Conservation (phyloP, 2,113 vertebrate genomes). For the Rhineura floridana region DNA sequence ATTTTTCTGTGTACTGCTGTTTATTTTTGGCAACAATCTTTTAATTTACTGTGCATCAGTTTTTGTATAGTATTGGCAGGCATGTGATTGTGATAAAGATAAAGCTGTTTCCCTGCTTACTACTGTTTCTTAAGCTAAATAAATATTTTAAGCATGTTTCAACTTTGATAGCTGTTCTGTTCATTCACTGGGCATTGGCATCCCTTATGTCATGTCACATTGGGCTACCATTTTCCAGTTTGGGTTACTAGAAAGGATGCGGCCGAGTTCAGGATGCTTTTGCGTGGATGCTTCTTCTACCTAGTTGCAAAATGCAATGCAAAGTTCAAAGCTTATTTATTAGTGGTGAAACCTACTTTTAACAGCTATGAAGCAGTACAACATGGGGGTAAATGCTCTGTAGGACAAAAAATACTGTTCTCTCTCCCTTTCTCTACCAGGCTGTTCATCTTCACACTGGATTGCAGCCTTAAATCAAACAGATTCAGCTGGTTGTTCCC, state of each 20-base stretch:
- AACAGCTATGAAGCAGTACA: neutral
- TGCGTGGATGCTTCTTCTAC: neutral
- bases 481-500: no score
- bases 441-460: no score
- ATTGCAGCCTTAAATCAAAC: no score
- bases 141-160: constrained; percentile 29
- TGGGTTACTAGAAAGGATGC: neutral
- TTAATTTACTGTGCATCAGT: neutral
- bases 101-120: neutral
- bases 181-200: neutral
- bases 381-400: no score
- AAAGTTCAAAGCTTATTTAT: neutral
- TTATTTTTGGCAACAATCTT: constrained; percentile 4
- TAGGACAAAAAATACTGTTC: neutral
- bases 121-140: constrained; percentile 32
- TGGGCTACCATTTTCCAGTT: neutral
- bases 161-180: neutral
- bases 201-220: neutral
- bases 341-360: neutral
- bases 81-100: neutral
- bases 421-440: no score
- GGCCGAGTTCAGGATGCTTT: neutral
- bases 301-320: neutral
- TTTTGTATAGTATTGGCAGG: neutral
- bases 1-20: neutral